phyloP scores from a whole-genome alignment of 2,888 invertebrate genomes.

The Dryocosmus kuriphilus region DNA sequence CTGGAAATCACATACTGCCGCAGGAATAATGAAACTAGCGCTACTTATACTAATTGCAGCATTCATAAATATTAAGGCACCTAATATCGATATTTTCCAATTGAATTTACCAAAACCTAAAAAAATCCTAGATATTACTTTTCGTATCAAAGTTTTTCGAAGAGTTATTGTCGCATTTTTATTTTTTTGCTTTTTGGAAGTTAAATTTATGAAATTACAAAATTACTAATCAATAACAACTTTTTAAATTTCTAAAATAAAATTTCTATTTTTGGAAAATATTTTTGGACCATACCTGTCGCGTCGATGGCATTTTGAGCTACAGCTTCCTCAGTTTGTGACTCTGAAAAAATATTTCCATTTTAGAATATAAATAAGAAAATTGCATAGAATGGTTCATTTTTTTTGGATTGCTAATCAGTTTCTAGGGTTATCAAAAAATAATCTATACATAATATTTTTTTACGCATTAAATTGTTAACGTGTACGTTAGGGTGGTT shows the following conservation, averaged over 20 bases:
- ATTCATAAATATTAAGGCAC: conserved; percentile 90
- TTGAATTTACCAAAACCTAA: conserved; percentile 92
- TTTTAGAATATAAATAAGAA: not conserved
- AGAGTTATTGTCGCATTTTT: no score
- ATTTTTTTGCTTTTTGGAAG: no score
- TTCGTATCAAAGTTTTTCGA: not conserved
- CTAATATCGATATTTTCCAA: conserved; percentile 85
- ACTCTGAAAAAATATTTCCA: conserved; percentile 1
- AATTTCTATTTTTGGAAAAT: not conserved
- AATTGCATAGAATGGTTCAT: not conserved
- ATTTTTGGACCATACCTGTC: conserved; percentile 1
- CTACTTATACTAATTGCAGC: conserved; percentile 90
- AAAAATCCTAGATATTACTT: not conserved
- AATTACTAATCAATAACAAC: no score
- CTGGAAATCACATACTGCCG: conserved; percentile 89
- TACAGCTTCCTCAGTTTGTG: conserved; percentile 21
- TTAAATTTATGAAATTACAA: no score
- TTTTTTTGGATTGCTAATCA: no score
- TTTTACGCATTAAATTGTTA: not conserved
- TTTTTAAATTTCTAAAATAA: not conserved
- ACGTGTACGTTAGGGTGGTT: no score
- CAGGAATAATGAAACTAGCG: conserved; percentile 90
- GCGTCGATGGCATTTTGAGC: conserved; percentile 35
- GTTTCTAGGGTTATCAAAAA: not conserved
- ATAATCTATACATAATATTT: not conserved